Evolutionary conservation across 1,140 invertebrate genomes (phyloP).

Genomic region (Drosophila lacteicornis): DNA sequence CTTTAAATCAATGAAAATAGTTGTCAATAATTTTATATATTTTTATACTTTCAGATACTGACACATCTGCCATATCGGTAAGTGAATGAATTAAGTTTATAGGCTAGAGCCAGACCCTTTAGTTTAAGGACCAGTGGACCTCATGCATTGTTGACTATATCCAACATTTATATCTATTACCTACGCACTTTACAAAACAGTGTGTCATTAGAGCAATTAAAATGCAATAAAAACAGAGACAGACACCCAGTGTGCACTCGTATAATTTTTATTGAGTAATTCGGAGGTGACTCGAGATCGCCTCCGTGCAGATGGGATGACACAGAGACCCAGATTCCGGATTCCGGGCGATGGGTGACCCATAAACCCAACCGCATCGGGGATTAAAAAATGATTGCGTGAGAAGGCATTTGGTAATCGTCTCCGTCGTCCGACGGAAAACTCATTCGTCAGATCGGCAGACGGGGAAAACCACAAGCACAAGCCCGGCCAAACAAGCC

Average conservation of each 20-base stretch:
- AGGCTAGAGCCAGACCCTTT: not conserved
- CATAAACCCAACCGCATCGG: slow-evolving; percentile 69
- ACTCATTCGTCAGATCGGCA: slow-evolving; percentile 66
- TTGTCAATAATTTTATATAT: not conserved
- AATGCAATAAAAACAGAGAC: slow-evolving; percentile 61
- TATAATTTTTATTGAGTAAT: slow-evolving; percentile 79
- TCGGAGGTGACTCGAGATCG: slow-evolving; percentile 53
- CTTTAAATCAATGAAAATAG: not conserved
- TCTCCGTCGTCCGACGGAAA: slow-evolving; percentile 55
- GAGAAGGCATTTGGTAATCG: slow-evolving; percentile 82
- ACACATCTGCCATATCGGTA: not conserved
- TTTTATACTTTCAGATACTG: slow-evolving; percentile 6
- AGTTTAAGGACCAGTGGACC: slow-evolving; percentile 28
- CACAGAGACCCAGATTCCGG: slow-evolving; percentile 66
- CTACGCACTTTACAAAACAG: slow-evolving; percentile 61
- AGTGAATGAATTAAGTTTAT: slow-evolving; percentile 2
- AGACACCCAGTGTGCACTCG: slow-evolving; percentile 38
- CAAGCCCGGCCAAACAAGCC: slow-evolving; percentile 70
- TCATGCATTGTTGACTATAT: slow-evolving; percentile 37
- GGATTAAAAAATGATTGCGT: slow-evolving; percentile 84
- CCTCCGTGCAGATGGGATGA: slow-evolving; percentile 37
- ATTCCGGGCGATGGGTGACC: slow-evolving; percentile 9
- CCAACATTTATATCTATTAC: slow-evolving; percentile 69
- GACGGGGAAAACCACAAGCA: slow-evolving; percentile 52
- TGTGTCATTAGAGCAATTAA: slow-evolving; percentile 75